Conservation (phyloP, 1,140 invertebrate species). For the Drosophila punjabiensis region DNA sequence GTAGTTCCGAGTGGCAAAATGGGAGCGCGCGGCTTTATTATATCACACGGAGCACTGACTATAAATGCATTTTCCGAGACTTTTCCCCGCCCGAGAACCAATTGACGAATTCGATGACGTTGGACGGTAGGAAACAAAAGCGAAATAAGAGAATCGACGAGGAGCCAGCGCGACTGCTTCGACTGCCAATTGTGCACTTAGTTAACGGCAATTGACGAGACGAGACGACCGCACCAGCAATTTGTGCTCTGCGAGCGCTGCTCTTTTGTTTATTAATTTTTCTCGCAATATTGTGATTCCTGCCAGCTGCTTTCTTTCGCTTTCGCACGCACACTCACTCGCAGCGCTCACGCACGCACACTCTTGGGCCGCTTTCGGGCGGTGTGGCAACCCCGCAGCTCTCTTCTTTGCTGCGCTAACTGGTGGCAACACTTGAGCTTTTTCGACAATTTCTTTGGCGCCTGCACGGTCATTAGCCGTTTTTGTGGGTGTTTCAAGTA, state of each 20-base stretch:
- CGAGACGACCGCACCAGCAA: constrained; percentile 43
- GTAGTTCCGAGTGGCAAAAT: constrained; percentile 20
- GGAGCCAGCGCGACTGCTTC: constrained; percentile 36
- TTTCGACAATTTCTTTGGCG: constrained; percentile 6
- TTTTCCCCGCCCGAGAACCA: constrained; percentile 52
- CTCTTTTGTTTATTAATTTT: constrained; percentile 60
- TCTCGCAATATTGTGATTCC: constrained; percentile 65
- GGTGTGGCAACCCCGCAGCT: constrained; percentile 22
- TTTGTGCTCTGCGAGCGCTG: constrained; percentile 36
- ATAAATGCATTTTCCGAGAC: constrained; percentile 49
- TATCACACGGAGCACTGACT: constrained; percentile 47
- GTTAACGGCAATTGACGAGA: constrained; percentile 58
- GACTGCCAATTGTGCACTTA: constrained; percentile 62
- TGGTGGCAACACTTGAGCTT: constrained; percentile 9
- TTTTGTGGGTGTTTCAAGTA: constrained; percentile 8
- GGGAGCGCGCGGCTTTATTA: constrained; percentile 39
- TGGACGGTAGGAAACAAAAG: constrained; percentile 24
- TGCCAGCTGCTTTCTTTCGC: constrained; percentile 50
- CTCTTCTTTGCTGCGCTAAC: constrained; percentile 3
- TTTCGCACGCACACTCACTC: constrained; percentile 15
- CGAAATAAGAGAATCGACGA: constrained; percentile 11
- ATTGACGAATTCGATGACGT: constrained; percentile 75
- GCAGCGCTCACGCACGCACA: constrained; percentile 15
- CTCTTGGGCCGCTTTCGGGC: constrained; percentile 1
- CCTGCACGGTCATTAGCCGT: background rate